phyloP scores from a whole-genome alignment of 1,140 invertebrate genomes.

The Pteromalus puparum region DNA sequence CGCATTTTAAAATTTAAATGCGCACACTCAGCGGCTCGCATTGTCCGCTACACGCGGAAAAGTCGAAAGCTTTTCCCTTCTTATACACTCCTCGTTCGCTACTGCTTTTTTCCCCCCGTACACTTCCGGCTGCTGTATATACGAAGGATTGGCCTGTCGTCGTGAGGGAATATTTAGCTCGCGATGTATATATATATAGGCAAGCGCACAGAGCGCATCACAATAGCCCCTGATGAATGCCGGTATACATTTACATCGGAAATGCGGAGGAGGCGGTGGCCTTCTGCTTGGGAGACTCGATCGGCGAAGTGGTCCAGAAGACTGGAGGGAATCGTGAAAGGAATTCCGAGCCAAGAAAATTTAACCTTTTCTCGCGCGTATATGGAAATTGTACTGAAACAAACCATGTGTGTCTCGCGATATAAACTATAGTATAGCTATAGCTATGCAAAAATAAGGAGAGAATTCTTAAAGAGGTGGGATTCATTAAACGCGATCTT shows the following conservation, averaged over 20 bases:
- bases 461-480: slow-evolving; percentile 20
- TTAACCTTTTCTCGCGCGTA: neutral
- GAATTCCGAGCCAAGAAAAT: slow-evolving; percentile 51
- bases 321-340: slow-evolving; percentile 61
- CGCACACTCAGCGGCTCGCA: slow-evolving; percentile 32
- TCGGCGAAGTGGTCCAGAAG: slow-evolving; percentile 58
- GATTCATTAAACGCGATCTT: slow-evolving; percentile 60
- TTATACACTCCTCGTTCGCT: neutral
- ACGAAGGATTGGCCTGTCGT: slow-evolving; percentile 56
- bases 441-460: no score
- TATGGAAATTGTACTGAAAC: slow-evolving; percentile 21
- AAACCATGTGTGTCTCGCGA: no score
- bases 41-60: slow-evolving; percentile 47
- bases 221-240: slow-evolving; percentile 73
- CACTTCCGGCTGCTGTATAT: slow-evolving; percentile 24
- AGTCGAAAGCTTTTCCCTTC: slow-evolving; percentile 55
- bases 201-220: slow-evolving; percentile 59
- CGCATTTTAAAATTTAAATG: slow-evolving; percentile 52
- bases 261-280: slow-evolving; percentile 56
- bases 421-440: no score
- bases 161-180: slow-evolving; percentile 67
- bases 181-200: slow-evolving; percentile 38
- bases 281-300: slow-evolving; percentile 1
- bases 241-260: slow-evolving; percentile 74
- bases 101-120: neutral